Evolutionary conservation across 2,113 vertebrate species (phyloP).

Genomic region (Thunnus thynnus): DNA sequence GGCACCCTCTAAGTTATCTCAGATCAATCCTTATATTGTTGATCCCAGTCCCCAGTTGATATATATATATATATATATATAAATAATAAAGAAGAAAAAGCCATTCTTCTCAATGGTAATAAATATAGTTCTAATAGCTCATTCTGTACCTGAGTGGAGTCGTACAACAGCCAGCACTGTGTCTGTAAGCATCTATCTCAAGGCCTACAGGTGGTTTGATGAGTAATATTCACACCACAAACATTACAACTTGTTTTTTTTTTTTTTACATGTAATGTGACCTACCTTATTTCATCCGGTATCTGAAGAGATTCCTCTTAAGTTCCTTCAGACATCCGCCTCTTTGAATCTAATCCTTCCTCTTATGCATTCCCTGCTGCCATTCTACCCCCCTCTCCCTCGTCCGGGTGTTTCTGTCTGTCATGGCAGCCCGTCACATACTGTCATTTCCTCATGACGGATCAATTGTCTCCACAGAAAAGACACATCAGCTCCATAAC

Average conservation of each 20-base stretch:
- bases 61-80: too few species aligned
- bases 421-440: conserved; percentile 44
- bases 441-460: conserved; percentile 42
- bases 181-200: not conserved
- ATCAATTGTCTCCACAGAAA: conserved; percentile 29
- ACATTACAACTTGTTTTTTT: not conserved
- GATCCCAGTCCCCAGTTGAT: not conserved
- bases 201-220: not conserved
- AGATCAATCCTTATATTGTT: too few species aligned
- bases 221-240: not conserved
- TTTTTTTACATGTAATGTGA: not conserved
- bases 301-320: conserved; percentile 54
- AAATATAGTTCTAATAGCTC: not conserved
- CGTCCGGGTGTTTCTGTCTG: conserved; percentile 4
- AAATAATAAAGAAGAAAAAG: conserved; percentile 8
- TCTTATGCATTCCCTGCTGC: conserved; percentile 75
- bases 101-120: not conserved
- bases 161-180: not conserved
- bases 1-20: too few species aligned
- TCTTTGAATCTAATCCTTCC: conserved; percentile 72
- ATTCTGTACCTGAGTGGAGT: not conserved
- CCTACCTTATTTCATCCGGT: conserved; percentile 81
- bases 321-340: conserved; percentile 64
- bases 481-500: conserved; percentile 64
- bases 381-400: conserved; percentile 68